Evolutionary conservation across 2,888 invertebrate species (phyloP).

Genomic region (Dolomedes plantarius): DNA sequence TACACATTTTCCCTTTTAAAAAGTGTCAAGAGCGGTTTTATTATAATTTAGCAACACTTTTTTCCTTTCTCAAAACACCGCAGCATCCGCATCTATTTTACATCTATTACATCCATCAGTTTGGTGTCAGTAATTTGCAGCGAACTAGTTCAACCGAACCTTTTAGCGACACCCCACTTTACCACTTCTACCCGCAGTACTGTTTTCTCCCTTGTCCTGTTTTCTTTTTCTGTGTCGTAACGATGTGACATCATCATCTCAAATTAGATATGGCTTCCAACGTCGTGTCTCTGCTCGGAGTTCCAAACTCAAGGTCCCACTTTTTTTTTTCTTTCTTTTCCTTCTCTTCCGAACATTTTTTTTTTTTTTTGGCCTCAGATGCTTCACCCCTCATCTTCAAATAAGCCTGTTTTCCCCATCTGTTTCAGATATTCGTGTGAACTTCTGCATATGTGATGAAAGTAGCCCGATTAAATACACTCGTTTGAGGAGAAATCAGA

Average conservation of each 20-base stretch:
- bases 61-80: no score
- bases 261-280: background rate
- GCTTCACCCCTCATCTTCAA: no score
- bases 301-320: background rate
- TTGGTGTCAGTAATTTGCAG: background rate
- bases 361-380: no score
- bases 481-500: no score
- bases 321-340: background rate
- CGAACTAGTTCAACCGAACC: constrained; percentile 1
- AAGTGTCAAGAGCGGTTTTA: no score
- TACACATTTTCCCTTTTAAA: no score
- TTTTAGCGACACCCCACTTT: background rate
- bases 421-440: background rate
- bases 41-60: no score
- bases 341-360: background rate
- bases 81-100: no score
- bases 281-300: background rate
- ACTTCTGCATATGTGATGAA: background rate
- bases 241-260: background rate
- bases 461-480: no score
- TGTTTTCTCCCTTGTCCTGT: background rate
- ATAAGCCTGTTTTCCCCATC: background rate
- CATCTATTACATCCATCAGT: no score
- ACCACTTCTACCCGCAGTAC: background rate
- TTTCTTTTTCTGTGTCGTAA: background rate